A percentile compares a stretch with the other conserved stretches of the same genome.
phyloP scores from a whole-genome alignment of 2,888 invertebrate species.

The Scotopteryx bipunctaria region DNA sequence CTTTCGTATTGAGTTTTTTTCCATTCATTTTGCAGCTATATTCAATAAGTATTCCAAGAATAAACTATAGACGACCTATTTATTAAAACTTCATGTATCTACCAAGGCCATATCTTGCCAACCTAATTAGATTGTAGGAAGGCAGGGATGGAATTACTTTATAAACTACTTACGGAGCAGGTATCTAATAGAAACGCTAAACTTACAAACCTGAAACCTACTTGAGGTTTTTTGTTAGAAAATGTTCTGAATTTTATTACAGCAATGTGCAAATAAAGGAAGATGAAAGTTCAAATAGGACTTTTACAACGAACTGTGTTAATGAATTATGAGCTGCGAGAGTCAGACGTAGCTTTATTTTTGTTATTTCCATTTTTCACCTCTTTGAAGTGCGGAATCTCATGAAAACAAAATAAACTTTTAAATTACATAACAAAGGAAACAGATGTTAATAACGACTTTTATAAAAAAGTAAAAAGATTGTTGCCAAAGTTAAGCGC shows the following conservation, averaged over 20 bases:
- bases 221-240: neutral
- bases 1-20: too few species aligned
- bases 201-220: neutral
- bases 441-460: constrained; percentile 57
- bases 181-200: neutral
- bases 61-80: too few species aligned
- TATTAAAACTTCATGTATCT: too few species aligned
- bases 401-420: constrained; percentile 38
- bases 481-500: constrained; percentile 49
- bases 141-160: neutral
- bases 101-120: too few species aligned
- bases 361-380: constrained; percentile 23
- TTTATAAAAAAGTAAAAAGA: constrained; percentile 46
- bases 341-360: constrained; percentile 11
- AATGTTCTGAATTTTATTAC: neutral
- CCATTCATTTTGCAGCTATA: too few species aligned
- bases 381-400: constrained; percentile 36
- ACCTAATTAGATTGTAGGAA: neutral
- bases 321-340: constrained; percentile 15
- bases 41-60: too few species aligned
- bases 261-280: constrained; percentile 1
- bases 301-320: constrained; percentile 13
- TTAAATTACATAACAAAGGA: constrained; percentile 46
- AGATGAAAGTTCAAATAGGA: neutral
- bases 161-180: neutral